Conservation (phyloP, 2,888 invertebrate genomes). For the Agrotis puta region DNA sequence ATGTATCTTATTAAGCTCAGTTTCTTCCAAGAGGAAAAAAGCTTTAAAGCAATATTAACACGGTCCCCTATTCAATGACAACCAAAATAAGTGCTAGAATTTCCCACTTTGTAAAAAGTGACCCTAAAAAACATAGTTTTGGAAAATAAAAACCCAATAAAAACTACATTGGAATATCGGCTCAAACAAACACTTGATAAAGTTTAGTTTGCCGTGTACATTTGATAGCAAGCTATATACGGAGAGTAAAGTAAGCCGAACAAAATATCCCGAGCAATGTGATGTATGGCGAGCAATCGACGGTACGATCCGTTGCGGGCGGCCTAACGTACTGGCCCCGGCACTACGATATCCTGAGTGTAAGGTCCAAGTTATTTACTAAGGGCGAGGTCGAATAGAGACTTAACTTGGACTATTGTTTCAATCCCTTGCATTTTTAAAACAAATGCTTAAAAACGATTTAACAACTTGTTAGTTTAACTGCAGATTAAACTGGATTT, state of each 20-base stretch:
- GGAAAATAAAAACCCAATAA: background rate
- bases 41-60: too few relatives aligned
- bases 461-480: too few relatives aligned
- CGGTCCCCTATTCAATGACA: too few relatives aligned
- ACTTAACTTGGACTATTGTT: too few relatives aligned
- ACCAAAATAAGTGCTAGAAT: too few relatives aligned
- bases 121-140: background rate
- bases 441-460: too few relatives aligned
- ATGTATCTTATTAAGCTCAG: background rate
- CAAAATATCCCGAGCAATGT: conserved; percentile 49
- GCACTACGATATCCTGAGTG: conserved; percentile 50
- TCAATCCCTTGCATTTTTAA: too few relatives aligned
- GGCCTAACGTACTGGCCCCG: conserved; percentile 51
- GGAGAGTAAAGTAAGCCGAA: conserved; percentile 41
- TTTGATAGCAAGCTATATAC: conserved; percentile 11
- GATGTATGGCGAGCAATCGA: conserved; percentile 68
- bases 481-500: too few relatives aligned
- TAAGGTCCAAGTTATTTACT: conserved; percentile 30
- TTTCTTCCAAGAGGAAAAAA: too few relatives aligned
- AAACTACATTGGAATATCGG: background rate
- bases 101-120: too few relatives aligned
- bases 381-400: too few relatives aligned
- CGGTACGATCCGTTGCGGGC: conserved; percentile 61
- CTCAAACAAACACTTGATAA: conserved; percentile 12
- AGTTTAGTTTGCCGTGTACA: background rate